phyloP scores from a whole-genome alignment of 2,888 invertebrate species.

The Nasonovia ribisnigri region DNA sequence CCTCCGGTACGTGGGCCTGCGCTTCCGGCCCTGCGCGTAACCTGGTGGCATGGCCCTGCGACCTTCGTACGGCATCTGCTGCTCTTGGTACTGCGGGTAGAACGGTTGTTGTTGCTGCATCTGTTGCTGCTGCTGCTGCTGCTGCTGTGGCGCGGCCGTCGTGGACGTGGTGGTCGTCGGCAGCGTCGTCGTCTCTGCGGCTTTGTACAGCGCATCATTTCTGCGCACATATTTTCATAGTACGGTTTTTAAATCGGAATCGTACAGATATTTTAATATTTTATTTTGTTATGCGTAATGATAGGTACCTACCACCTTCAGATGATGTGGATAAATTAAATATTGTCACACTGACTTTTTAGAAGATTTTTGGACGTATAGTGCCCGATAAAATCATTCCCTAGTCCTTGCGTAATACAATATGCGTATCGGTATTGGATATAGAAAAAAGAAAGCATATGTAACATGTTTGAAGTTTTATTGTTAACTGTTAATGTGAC shows the following conservation, averaged over 20 bases:
- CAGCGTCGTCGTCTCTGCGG: conserved; percentile 77
- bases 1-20: conserved; percentile 73
- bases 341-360: not conserved
- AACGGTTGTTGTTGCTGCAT: conserved; percentile 30
- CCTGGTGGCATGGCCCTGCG: conserved; percentile 55
- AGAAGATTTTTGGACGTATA: not conserved
- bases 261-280: not conserved
- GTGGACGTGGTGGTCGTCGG: conserved; percentile 74
- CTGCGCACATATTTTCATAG: conserved; percentile 71
- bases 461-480: too few relatives aligned
- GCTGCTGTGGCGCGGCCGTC: conserved; percentile 70
- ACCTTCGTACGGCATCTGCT: conserved; percentile 51
- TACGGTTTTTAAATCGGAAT: not conserved
- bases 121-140: conserved; percentile 67
- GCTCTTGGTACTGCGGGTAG: conserved; percentile 66
- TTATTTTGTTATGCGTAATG: not conserved
- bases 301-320: not conserved
- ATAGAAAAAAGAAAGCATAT: not conserved
- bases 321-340: not conserved
- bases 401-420: not conserved
- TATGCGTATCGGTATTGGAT: not conserved
- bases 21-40: conserved; percentile 66
- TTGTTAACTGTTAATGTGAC: too few relatives aligned
- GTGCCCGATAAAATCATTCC: not conserved
- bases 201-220: conserved; percentile 88